Percentiles rank a stretch among this genome's conserved stretches.
phyloP scores from a whole-genome alignment of 1,140 invertebrate genomes.

The Chironomus tepperi region DNA sequence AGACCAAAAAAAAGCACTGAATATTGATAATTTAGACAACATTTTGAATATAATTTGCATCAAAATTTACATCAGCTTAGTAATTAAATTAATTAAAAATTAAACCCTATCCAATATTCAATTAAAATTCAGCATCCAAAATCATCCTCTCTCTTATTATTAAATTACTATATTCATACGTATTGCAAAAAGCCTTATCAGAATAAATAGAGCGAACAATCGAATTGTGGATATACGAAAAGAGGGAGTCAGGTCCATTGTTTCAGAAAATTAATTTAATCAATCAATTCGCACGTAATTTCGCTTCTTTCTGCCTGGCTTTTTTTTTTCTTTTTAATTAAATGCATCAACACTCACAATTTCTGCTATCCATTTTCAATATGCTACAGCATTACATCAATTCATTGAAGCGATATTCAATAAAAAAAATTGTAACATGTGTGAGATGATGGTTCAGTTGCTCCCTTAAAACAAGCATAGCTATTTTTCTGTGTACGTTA shows the following conservation, averaged over 20 bases:
- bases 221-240: background rate
- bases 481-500: background rate
- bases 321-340: background rate
- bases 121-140: too few relatives aligned
- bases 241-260: background rate
- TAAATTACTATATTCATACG: too few relatives aligned
- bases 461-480: background rate
- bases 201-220: too few relatives aligned
- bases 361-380: background rate
- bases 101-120: too few relatives aligned
- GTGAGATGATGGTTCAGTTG: background rate
- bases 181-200: too few relatives aligned
- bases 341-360: background rate
- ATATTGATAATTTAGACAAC: too few relatives aligned
- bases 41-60: too few relatives aligned
- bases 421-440: slow-evolving; percentile 15
- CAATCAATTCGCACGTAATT: background rate
- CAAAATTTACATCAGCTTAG: too few relatives aligned
- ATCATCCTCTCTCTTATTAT: too few relatives aligned
- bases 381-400: background rate
- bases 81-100: too few relatives aligned
- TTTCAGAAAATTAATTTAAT: background rate
- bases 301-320: background rate
- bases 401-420: background rate
- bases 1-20: too few relatives aligned